Conservation (phyloP, 2,113 vertebrate genomes). For the Pituophis catenifer region DNA sequence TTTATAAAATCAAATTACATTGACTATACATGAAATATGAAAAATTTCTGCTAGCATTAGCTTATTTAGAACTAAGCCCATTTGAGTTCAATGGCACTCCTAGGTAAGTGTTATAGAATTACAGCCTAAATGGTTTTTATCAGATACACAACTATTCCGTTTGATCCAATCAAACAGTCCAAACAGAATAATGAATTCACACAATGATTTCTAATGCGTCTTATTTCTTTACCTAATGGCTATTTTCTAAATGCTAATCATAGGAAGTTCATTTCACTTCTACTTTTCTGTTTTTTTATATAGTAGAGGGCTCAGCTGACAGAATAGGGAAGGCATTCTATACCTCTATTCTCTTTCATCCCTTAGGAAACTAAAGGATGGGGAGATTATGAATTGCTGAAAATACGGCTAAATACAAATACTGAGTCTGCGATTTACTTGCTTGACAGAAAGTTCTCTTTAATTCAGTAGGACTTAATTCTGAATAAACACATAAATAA, state of each 20-base stretch:
- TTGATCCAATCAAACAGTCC: neutral
- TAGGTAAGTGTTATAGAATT: neutral
- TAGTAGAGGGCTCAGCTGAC: neutral
- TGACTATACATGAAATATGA: neutral
- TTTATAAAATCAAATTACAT: neutral
- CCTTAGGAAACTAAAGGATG: neutral
- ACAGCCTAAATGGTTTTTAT: neutral
- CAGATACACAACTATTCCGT: neutral
- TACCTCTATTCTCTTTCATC: neutral
- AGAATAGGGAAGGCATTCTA: neutral
- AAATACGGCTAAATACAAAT: conserved; percentile 18
- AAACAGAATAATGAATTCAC: neutral
- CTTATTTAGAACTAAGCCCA: neutral
- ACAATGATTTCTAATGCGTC: neutral
- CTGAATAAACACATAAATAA: neutral
- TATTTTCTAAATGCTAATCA: neutral
- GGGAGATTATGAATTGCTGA: neutral
- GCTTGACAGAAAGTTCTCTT: neutral
- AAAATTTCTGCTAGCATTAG: neutral
- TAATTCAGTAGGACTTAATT: neutral
- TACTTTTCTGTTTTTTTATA: neutral
- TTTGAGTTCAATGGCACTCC: neutral
- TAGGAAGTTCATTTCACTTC: neutral
- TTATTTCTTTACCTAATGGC: neutral
- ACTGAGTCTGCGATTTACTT: neutral